Base-by-base conservation (phyloP, 2,797 vertebrate genomes). In the Acipenser transmontanus region DNA sequence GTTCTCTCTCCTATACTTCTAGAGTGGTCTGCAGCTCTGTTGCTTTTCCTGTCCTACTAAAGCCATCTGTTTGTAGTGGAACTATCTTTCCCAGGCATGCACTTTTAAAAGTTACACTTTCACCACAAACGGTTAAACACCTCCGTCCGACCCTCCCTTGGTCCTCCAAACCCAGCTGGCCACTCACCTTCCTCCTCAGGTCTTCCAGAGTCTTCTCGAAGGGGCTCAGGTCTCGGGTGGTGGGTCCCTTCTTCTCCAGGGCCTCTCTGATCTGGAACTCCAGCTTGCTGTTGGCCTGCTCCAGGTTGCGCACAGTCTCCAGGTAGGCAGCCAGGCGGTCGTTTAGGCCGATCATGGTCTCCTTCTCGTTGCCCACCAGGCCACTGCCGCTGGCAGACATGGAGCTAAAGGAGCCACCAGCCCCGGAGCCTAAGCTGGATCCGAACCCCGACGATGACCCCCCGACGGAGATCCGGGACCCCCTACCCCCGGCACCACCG, bases 301-400 rank as follows among this genome's bases (percentile, higher is more conserved):
- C 95, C 89, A 97, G 82, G 78, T 70, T 93, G 72, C 91, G 88
- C 66, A 98, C 94, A 10, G 83, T 92, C 14, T 97, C 93, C 90
- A 97, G 79, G 88, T 98, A 98, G 80, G 69, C 86, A 76, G 92
- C 92, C 87, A 97, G 88, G 1, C 89, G 89, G 77, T 97, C 93
- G 1, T 97, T 97, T 73, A 97, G 89, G 68, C 88, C 91, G 79
- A 96, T 94, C 94, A 98, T 94, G 81, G 93, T 91, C 17, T 94
- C 89, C 86, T 97, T 97, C 86, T 96, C 91, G 0, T 92, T 93
- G 75, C 90, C 88, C 82, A 92, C 88, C 13, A 66, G 62, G 0
- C 83, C 88, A 1, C 78, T 73, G 48, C 77, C 73, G 0, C 73
- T 81, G 71, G 89, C 78, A 75, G 84, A 71, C 65, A 79, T 63